A percentile compares a stretch with the other conserved stretches of the same genome.
These are phyloP conservation scores for Adelphocoris suturalis DNA, from an alignment of 2,888 invertebrate genomes.

Conservation along the genomic window DNA sequence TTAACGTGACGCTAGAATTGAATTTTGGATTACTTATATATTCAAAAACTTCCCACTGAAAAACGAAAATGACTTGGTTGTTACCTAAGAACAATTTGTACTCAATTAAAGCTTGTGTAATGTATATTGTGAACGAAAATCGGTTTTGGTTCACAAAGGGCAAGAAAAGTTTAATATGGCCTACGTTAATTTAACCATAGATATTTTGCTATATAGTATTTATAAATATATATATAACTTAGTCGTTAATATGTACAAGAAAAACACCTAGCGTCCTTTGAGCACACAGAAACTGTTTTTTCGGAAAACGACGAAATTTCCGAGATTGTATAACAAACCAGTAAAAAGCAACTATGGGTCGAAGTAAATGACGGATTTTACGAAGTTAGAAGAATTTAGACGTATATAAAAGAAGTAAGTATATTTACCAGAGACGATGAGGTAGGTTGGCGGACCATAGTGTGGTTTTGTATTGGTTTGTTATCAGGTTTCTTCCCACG, in stretches of 20 bases:
- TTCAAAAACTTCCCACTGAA: slow-evolving; percentile 11
- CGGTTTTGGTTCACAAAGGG: slow-evolving; percentile 70
- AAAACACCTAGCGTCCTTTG: slow-evolving; percentile 73
- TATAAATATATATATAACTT: slow-evolving; percentile 73
- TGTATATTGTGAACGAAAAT: slow-evolving; percentile 70
- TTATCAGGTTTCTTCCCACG: slow-evolving; percentile 51
- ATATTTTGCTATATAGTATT: slow-evolving; percentile 70
- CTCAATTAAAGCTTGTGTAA: slow-evolving; percentile 71
- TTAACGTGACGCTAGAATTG: neutral
- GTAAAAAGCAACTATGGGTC: slow-evolving; percentile 71
- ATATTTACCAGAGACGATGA: slow-evolving; percentile 59
- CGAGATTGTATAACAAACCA: slow-evolving; percentile 71
- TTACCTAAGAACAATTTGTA: slow-evolving; percentile 67
- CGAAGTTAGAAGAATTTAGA: slow-evolving; percentile 59
- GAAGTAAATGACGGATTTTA: slow-evolving; percentile 58
- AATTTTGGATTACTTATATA: neutral
- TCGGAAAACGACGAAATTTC: neutral
- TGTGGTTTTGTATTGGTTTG: slow-evolving; percentile 73
- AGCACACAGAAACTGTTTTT: slow-evolving; percentile 70
- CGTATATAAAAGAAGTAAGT: slow-evolving; percentile 42
- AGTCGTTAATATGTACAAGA: slow-evolving; percentile 73
- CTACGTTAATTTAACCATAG: slow-evolving; percentile 71
- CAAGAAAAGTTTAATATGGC: slow-evolving; percentile 74
- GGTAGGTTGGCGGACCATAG: slow-evolving; percentile 45
- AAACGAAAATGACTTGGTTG: neutral